Conservation (phyloP, 2,113 vertebrate species). For the Caranx ignobilis region DNA sequence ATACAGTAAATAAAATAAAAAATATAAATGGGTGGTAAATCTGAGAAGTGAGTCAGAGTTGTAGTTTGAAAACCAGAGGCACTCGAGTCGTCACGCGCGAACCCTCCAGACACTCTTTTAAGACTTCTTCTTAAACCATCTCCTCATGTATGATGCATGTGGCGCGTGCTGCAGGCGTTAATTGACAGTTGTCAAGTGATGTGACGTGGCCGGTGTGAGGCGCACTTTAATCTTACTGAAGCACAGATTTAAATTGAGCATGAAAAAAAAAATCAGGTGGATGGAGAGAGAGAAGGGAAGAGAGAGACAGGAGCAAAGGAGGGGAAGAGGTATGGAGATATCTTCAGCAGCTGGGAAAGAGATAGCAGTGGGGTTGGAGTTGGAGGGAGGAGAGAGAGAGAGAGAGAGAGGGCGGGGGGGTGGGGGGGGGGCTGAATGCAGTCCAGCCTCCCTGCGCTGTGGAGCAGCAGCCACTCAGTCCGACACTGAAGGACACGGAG, state of each 20-base stretch:
- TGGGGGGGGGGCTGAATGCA: constrained; percentile 41
- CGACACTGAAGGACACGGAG: constrained; percentile 61
- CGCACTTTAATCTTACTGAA: not conserved
- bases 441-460: constrained; percentile 62
- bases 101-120: too few species aligned
- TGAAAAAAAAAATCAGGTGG: not conserved
- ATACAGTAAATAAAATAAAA: too few species aligned
- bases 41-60: too few species aligned
- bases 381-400: not conserved
- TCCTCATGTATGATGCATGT: too few species aligned
- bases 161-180: not conserved
- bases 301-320: not conserved
- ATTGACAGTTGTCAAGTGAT: not conserved
- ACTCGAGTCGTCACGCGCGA: too few species aligned
- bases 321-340: too few species aligned
- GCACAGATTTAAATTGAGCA: not conserved
- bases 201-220: not conserved
- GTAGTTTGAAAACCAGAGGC: too few species aligned
- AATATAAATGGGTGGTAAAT: too few species aligned
- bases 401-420: not conserved
- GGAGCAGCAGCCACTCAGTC: constrained; percentile 57
- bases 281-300: not conserved
- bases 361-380: constrained; percentile 8
- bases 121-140: too few species aligned
- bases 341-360: too few species aligned